These are phyloP conservation scores for Melanerpes aurifrons DNA, from an alignment of 2,113 vertebrate genomes.

Conservation along the genomic window DNA sequence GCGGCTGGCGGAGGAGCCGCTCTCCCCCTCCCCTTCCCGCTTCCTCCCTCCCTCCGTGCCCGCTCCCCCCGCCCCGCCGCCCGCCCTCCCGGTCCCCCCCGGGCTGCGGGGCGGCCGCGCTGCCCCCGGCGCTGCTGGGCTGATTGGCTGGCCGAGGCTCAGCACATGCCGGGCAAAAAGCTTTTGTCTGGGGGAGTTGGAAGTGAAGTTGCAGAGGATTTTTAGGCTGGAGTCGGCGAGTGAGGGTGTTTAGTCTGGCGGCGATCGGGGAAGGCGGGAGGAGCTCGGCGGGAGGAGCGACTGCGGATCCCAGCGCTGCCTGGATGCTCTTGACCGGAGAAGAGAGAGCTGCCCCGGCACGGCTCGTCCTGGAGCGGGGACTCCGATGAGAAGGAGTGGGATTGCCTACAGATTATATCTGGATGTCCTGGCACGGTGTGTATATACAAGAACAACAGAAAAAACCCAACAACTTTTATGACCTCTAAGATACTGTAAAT, in stretches of 20 bases:
- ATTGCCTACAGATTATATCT: neutral
- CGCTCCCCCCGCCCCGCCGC: neutral
- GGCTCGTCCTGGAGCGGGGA: neutral
- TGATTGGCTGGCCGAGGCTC: slow-evolving; percentile 78
- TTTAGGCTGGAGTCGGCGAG: slow-evolving; percentile 78
- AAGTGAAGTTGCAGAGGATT: slow-evolving; percentile 77
- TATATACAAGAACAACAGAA: neutral
- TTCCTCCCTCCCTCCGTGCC: neutral
- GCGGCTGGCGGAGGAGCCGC: slow-evolving; percentile 29
- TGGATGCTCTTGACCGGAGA: slow-evolving; percentile 28
- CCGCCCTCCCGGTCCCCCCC: neutral
- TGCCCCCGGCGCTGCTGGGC: slow-evolving; percentile 76
- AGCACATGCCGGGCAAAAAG: slow-evolving; percentile 76
- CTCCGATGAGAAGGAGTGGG: slow-evolving; percentile 1
- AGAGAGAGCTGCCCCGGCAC: slow-evolving; percentile 12
- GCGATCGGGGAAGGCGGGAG: slow-evolving; percentile 22
- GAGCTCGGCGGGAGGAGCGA: neutral
- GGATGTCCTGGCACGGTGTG: slow-evolving; percentile 67
- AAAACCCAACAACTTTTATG: neutral
- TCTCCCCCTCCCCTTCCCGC: neutral
- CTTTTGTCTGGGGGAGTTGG: slow-evolving; percentile 81
- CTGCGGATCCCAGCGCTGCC: neutral
- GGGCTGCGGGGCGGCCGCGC: slow-evolving; percentile 1
- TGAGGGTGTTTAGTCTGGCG: slow-evolving; percentile 77
- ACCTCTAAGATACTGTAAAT: neutral